These are phyloP conservation scores for Microtus richardsoni DNA, from an alignment of 2,113 vertebrate genomes.

Conservation along the genomic window DNA sequence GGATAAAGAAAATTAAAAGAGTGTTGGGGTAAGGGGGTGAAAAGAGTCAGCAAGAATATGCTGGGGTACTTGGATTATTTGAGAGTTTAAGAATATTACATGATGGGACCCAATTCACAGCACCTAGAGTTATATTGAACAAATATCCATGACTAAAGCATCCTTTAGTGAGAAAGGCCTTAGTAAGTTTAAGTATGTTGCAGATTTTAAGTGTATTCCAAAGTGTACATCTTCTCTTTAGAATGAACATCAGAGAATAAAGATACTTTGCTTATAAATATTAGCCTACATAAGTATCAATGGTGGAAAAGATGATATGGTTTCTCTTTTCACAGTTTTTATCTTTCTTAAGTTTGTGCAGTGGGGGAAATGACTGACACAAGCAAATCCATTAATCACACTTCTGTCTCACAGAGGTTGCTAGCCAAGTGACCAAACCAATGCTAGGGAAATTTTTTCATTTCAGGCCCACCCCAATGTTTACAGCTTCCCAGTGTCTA, in stretches of 20 bases:
- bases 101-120: not conserved
- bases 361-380: not conserved
- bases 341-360: not conserved
- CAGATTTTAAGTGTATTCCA: not conserved
- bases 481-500: not conserved
- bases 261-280: slow-evolving; percentile 38
- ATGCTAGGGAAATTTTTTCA: not conserved
- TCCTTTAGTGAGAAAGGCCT: not conserved
- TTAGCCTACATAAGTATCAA: slow-evolving; percentile 16
- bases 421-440: not conserved
- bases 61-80: not conserved
- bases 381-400: not conserved
- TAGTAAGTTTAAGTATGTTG: not conserved
- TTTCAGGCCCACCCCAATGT: not conserved
- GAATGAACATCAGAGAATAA: slow-evolving; percentile 12
- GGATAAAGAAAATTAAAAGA: not conserved
- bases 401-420: not conserved
- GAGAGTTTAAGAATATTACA: slow-evolving; percentile 8
- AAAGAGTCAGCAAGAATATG: not conserved
- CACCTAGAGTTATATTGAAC: not conserved
- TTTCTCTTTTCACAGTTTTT: not conserved
- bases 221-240: not conserved
- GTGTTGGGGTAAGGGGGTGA: not conserved
- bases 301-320: not conserved
- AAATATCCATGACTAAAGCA: not conserved